These are phyloP conservation scores for Brachypodius melanocephalos DNA, from an alignment of 2,113 vertebrate genomes.

Conservation along the genomic window DNA sequence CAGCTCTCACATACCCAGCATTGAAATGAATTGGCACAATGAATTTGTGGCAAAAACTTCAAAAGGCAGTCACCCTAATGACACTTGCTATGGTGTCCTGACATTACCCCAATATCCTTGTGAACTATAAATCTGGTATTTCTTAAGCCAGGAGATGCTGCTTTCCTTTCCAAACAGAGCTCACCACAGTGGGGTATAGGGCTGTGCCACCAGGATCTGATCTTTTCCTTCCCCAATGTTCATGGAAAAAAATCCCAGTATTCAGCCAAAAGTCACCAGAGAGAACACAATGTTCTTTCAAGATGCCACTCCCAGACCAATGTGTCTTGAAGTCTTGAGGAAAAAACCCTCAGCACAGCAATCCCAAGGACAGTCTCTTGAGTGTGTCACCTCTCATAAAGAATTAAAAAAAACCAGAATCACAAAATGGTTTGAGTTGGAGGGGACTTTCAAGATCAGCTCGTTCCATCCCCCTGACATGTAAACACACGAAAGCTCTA, in stretches of 20 bases:
- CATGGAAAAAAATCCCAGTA: neutral
- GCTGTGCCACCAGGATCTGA: neutral
- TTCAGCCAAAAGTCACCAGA: neutral
- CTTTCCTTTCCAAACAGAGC: neutral
- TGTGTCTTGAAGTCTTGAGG: neutral
- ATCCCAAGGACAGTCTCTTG: neutral
- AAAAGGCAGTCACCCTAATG: neutral
- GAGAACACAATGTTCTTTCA: neutral
- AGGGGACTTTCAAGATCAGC: neutral
- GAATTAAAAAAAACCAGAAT: neutral
- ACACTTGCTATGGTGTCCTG: neutral
- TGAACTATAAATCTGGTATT: neutral
- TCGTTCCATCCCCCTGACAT: fast-evolving
- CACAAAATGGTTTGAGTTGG: neutral
- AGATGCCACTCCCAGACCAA: neutral
- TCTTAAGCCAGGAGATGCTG: neutral
- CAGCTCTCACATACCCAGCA: neutral
- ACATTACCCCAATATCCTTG: fast-evolving
- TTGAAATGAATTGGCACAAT: neutral
- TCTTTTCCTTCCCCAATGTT: neutral
- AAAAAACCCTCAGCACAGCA: neutral
- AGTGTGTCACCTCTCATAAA: neutral
- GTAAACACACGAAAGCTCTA: neutral
- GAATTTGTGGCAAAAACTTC: neutral
- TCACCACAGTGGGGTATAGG: fast-evolving